These are phyloP conservation scores for Sorex maritimensis DNA, from an alignment of 2,797 vertebrate genomes.

Conservation along the genomic window DNA sequence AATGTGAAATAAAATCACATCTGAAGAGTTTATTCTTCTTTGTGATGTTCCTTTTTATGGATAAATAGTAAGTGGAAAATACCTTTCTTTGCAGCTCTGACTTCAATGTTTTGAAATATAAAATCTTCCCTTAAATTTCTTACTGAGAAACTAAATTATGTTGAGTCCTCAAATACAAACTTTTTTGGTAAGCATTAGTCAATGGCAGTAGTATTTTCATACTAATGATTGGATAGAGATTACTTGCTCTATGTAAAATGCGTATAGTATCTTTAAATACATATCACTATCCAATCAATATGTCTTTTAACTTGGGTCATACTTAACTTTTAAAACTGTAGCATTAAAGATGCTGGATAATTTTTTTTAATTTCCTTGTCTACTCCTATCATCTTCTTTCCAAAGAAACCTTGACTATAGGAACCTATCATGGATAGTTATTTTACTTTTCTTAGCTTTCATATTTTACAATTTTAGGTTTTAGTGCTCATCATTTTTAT, in stretches of 20 bases:
- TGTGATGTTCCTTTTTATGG: constrained; percentile 10
- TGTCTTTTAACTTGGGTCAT: constrained; percentile 30
- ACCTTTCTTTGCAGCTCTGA: neutral
- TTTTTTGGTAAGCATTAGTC: neutral
- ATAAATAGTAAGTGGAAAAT: constrained; percentile 48
- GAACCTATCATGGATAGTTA: neutral
- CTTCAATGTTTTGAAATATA: constrained; percentile 30
- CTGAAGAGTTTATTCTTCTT: neutral
- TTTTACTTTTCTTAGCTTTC: neutral
- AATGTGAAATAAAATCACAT: constrained; percentile 39
- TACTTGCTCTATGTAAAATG: neutral
- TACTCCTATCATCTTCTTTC: neutral
- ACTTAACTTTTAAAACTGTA: constrained; percentile 57
- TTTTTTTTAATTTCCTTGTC: neutral
- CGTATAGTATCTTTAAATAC: constrained; percentile 65
- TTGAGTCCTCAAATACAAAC: neutral
- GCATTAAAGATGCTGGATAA: neutral
- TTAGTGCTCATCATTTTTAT: constrained; percentile 26
- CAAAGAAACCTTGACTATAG: neutral
- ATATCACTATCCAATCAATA: neutral
- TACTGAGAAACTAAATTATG: constrained; percentile 30
- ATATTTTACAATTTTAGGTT: constrained; percentile 21
- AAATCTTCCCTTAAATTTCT: constrained; percentile 21
- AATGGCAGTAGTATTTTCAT: neutral
- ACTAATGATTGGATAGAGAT: neutral